Base-by-base conservation (phyloP, 1,140 invertebrate genomes). In the Ostrea denselamellosa region DNA sequence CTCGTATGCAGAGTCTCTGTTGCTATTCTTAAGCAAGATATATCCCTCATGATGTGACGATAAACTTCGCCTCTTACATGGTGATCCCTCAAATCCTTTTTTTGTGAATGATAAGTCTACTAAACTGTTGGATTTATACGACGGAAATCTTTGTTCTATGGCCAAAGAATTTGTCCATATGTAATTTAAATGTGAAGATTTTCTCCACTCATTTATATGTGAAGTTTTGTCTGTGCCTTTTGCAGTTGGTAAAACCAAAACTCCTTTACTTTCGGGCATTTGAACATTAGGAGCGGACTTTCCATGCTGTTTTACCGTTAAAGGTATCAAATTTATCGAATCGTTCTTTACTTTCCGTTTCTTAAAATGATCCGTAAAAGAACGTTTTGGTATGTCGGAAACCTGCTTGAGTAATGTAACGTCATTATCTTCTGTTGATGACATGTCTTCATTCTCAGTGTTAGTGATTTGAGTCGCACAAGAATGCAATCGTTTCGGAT, bases 41-140 rank as follows among this genome's bases (percentile, higher is more conserved):
- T 92, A 92, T 0, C 91, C 92, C 82, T 93, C 91, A 68, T 93
- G 91, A 58, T 88, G 89, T 2, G 91, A 91, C n/a, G 92, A 91
- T 44, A 93, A 87, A 83, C 90, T 92, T 12, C 91, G 88, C n/a
- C 92, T 85, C 68, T 92, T 92, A n/a, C 85, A 86, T 0, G 90
- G 87, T 8, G 89, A 87, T 34, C 54, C 84, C 71, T 90, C 77
- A 58, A 88, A 88, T 19, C 87, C 86, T 28, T 85, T 88, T n/a
- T 90, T 65, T 44, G 88, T 87, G 34, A 88, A 83, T 12, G 90
- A 88, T 25, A 93, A 86, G 54, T 93, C 92, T 19, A 91, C 92
- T 83, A 92, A 86, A 81, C 91, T 92, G 83, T 92, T 92, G 28
- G 91, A 91, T 88, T 91, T 91, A 34, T 91, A 90, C 82, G 90